Base-by-base conservation (phyloP, 1,140 invertebrate genomes). In the Lanistes nyassanus region DNA sequence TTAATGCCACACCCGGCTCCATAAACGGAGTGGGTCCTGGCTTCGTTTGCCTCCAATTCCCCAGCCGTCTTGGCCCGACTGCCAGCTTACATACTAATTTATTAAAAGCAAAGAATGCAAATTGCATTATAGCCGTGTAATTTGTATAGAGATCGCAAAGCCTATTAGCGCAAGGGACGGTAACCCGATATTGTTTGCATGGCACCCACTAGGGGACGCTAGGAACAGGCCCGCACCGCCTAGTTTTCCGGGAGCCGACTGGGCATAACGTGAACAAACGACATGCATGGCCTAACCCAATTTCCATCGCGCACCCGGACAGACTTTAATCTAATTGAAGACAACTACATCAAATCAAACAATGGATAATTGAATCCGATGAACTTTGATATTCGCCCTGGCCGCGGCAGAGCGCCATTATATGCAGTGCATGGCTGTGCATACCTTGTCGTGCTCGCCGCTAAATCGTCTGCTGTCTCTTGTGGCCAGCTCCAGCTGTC, bases 61-160 rank as follows among this genome's bases (percentile, higher is more conserved):
- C 76, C 66, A 13, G 71, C 23, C 55, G 76, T 26, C 39, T 47
- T 64, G 31, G 23, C n/a, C 67, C 51, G 58, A 62, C 70, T 58
- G 72, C 65, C 74, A 77, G 77, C 72, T 76, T 81, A 81, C 75
- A 72, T 79, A 77, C 75, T 79, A 79, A 81, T 81, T 81, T 81
- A 81, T 81, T 81, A 79, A 81, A 79, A 77, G 80, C 77, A 79
- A 79, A 81, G 77, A 81, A 77, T 77, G 80, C 71, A 81, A 81
- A 81, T 81, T 78, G 80, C 77, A 81, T 81, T 81, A 81, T 37
- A 76, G 79, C 67, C 60, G 77, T 64, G 74, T 77, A 77, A 81
- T 81, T 79, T 81, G 79, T 75, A 75, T 72, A 74, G 74, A 77
- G 75, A 76, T 73, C 62, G 69, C 70, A 47, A 67, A 70, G 78